Conservation (phyloP, 2,888 invertebrate genomes). For the Helicoverpa assulta region DNA sequence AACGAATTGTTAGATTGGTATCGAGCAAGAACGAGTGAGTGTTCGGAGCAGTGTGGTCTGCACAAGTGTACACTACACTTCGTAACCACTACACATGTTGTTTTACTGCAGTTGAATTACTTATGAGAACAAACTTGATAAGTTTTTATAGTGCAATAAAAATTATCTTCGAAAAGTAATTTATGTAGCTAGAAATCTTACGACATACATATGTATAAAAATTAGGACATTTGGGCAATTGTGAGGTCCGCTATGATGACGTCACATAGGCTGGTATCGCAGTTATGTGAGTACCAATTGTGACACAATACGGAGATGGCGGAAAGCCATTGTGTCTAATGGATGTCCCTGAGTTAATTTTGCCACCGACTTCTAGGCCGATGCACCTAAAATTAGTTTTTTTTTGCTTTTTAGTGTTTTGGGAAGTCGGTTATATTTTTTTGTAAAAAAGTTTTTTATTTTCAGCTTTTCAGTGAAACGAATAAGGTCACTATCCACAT, state of each 20-base stretch:
- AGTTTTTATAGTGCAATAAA: neutral
- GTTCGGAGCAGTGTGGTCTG: slow-evolving; percentile 7
- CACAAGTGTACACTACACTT: slow-evolving; percentile 7
- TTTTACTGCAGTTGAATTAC: neutral
- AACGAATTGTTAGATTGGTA: slow-evolving; percentile 41
- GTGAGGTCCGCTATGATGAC: neutral
- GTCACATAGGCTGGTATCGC: slow-evolving; percentile 13
- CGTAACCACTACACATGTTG: slow-evolving; percentile 12
- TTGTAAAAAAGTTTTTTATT: no score
- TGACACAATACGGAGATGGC: slow-evolving; percentile 29
- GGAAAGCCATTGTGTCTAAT: slow-evolving; percentile 19
- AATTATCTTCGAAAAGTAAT: no score
- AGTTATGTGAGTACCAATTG: slow-evolving; percentile 19
- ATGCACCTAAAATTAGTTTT: no score
- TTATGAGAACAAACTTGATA: neutral
- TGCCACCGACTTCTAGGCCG: no score
- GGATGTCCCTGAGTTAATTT: no score
- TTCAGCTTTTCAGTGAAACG: no score
- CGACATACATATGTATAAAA: no score
- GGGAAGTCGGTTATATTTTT: no score
- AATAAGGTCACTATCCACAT: no score
- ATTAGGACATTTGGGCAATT: no score
- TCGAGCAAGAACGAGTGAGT: slow-evolving; percentile 14
- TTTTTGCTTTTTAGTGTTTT: no score
- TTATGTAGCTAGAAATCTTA: no score